Conservation (phyloP, 2,797 vertebrate species). For the Labeo calbasu region DNA sequence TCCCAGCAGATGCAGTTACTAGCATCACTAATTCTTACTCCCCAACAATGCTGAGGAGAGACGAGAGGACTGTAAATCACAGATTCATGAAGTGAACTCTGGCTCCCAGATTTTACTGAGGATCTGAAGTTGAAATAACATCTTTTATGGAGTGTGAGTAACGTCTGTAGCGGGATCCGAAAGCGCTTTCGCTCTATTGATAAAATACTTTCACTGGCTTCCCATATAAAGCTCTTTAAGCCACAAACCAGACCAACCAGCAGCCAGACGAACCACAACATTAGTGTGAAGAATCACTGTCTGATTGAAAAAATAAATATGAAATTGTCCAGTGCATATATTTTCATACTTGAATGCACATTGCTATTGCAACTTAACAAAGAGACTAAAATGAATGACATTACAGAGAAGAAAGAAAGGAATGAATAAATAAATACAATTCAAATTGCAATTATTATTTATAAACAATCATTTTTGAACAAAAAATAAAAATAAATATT, state of each 20-base stretch:
- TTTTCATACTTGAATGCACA: neutral
- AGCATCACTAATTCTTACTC: neutral
- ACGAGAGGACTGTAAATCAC: neutral
- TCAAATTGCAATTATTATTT: no score
- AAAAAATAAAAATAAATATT: neutral
- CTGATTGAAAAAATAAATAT: neutral
- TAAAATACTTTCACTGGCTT: conserved; percentile 7
- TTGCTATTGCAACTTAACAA: neutral
- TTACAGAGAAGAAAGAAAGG: neutral
- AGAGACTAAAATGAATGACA: neutral
- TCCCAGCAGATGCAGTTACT: neutral
- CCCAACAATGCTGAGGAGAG: neutral
- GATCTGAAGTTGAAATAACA: conserved; percentile 27
- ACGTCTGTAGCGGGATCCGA: conserved; percentile 14
- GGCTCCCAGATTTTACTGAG: conserved; percentile 1
- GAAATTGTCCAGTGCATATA: neutral
- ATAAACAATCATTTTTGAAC: neutral
- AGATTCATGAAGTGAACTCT: neutral
- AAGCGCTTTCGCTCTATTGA: conserved; percentile 4
- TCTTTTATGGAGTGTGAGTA: conserved; percentile 25
- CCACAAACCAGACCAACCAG: conserved; percentile 2
- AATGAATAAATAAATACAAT: no score
- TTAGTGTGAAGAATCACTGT: neutral
- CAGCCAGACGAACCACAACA: neutral
- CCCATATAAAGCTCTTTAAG: neutral